Evolutionary conservation across 2,888 invertebrate species (phyloP), one percentile per base, ranked within the genome.

Genomic region (Epirrhoe alternata): DNA sequence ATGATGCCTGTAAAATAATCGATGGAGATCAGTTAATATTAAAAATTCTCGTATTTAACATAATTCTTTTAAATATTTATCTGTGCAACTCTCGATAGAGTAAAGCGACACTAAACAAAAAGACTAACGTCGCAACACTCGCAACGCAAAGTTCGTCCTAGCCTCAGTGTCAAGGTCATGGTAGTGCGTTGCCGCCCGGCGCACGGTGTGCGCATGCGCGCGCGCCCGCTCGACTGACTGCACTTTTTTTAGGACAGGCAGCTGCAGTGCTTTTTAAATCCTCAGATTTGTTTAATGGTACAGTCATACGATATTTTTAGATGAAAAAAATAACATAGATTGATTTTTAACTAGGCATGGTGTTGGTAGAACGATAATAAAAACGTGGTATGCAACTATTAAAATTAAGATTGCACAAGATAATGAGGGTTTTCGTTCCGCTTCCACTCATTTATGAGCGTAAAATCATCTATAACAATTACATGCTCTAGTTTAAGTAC

Each of bases 151-250:
- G 62, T 60, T 68, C 68, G 73, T 71, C 70, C 69, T 81, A 82
- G 80, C 86, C 87, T 83, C 88, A 88, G 87, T 88, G 88, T 87
- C 88, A 84, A 77, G 84, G 80, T 79, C 80, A 77, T 77, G 77
- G 78, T 79, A 70, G 73, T 68, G 71, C 78, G 77, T 73, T 76
- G 73, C 65, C 24, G 74, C 70, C 71, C 12, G 4, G 71, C 73
- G 59, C 72, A 24, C 47, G 14, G 6, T 42, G 38, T 42, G 38
- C 6, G 45, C 55, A 35, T 16, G 38, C 33, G 58, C 63, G 59
- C 54, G 52, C 42, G 71, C 74, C 75, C 78, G 78, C 78, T 72
- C 74, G 73, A 74, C 70, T 71, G 71, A 69, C 74, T 71, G 72
- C 69, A 67, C 35, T 68, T 62, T 68, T 76, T 74, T 71, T 64